Conservation (phyloP, 1,140 invertebrate genomes). For the Aphidius gifuensis region DNA sequence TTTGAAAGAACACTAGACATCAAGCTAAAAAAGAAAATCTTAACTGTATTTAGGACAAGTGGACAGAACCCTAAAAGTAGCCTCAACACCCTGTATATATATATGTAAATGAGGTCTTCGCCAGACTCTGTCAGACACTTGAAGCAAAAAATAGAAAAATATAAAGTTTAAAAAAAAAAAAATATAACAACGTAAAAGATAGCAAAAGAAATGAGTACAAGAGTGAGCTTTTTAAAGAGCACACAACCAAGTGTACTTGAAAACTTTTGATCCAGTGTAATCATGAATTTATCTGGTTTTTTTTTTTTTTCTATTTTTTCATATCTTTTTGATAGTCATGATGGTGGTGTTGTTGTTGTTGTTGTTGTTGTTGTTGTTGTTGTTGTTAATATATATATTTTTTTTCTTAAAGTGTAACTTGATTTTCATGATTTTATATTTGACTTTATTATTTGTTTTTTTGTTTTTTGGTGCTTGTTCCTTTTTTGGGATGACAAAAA, state of each 20-base stretch:
- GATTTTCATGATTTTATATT: too few species aligned
- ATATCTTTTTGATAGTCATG: too few species aligned
- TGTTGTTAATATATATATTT: too few species aligned
- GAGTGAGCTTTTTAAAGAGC: too few species aligned
- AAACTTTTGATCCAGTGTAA: too few species aligned
- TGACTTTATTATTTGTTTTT: conserved; percentile 11
- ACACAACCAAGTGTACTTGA: too few species aligned
- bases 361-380: too few species aligned
- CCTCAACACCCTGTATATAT: conserved; percentile 32
- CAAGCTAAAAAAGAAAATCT: conserved; percentile 15
- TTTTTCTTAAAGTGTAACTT: background rate
- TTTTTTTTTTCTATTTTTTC: too few species aligned
- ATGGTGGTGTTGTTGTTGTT: too few species aligned
- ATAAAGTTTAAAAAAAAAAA: conserved; percentile 25
- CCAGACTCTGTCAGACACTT: conserved; percentile 41
- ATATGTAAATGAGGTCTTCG: conserved; percentile 44
- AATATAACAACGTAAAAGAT: conserved; percentile 26
- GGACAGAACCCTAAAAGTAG: conserved; percentile 15
- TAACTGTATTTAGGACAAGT: conserved; percentile 48
- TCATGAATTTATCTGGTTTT: too few species aligned
- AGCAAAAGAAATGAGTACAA: conserved; percentile 13
- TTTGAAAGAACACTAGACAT: too few species aligned
- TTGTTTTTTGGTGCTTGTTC: conserved; percentile 7
- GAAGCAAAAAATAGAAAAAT: conserved; percentile 43
- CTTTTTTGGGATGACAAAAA: conserved; percentile 12